Base-by-base conservation (phyloP, 2,888 invertebrate genomes). In the Pycnomerus fuliginosus region DNA sequence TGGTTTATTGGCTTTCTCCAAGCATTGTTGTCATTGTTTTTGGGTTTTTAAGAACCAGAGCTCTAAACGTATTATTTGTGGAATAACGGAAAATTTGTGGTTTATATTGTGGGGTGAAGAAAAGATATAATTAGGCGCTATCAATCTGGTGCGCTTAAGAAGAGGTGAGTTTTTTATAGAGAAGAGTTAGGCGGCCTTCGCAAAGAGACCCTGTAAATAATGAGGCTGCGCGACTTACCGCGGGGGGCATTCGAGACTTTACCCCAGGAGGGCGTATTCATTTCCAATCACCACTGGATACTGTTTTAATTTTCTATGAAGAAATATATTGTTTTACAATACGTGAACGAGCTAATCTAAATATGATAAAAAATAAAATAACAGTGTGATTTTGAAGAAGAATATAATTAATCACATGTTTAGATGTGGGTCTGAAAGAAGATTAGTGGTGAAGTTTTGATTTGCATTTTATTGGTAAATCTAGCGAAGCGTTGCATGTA, bases 241-340 rank as follows among this genome's bases (percentile, higher is more conserved):
- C 69, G 61, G 68, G 69, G 68, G 66, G 65, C 62, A 65, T 56
- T 60, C 65, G 61, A 65, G 65, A 64, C 62, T 62, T 59, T 58
- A 55, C 62, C 65, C 65, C 65, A 58, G 68, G 69, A 62, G 67
- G 68, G 67, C 68, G 68, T 67, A 70, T 69, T 71, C 69, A 70
- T 71, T 71, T 71, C 69, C 70, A 71, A 70, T 71, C 71, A 71
- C 71, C 70, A 69, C 70, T 69, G 69, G 71, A 71, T 67, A 69
- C 71, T 58, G 67, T 69, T 69, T 68, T 69, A 67, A 69, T 69
- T 69, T 67, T 67, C 65, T 65, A 66, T 66, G 58, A 62, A 65
- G 68, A 68, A 66, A 69, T 68, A 65, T 67, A 69, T 69, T 69
- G 69, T 69, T 68, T 69, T 65, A 68, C 64, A 68, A 64, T 65